phyloP scores from a whole-genome alignment of 30 jellyfish, hydroid and myxozoan genomes.

The Pelagia noctiluca region DNA sequence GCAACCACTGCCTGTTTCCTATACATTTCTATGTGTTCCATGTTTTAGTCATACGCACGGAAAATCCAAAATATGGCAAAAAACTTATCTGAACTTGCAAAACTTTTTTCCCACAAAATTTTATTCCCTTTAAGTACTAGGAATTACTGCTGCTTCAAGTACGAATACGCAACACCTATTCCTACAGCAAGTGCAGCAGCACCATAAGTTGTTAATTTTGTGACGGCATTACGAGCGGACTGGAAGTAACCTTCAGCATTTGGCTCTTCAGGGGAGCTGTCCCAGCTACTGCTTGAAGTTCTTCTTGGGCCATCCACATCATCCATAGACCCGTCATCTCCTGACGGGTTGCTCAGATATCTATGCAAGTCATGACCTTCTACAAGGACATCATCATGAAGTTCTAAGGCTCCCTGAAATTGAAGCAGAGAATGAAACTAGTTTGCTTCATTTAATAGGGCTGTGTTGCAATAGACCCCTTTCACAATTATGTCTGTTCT shows the following conservation, averaged over 20 bases:
- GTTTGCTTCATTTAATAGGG: too few relatives aligned
- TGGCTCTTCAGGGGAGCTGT: neutral
- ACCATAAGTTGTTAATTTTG: slow-evolving; percentile 76
- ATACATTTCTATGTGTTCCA: too few relatives aligned
- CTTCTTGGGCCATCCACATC: slow-evolving; percentile 68
- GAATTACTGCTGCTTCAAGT: slow-evolving; percentile 57
- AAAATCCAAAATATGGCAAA: too few relatives aligned
- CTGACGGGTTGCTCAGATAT: slow-evolving; percentile 24
- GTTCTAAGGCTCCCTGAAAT: slow-evolving; percentile 45
- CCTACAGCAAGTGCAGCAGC: slow-evolving; percentile 93
- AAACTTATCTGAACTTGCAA: neutral
- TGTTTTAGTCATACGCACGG: too few relatives aligned
- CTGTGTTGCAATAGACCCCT: too few relatives aligned
- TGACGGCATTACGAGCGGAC: slow-evolving; percentile 32
- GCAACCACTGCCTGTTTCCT: too few relatives aligned
- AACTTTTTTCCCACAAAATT: too few relatives aligned
- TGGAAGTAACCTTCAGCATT: too few relatives aligned
- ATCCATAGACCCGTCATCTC: slow-evolving; percentile 16
- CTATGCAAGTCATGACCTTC: slow-evolving; percentile 12
- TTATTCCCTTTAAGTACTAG: neutral
- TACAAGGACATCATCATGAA: slow-evolving; percentile 17
- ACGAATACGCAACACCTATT: slow-evolving; percentile 87
- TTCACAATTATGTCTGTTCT: too few relatives aligned
- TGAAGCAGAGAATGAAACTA: too few relatives aligned
- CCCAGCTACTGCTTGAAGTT: too few relatives aligned